Evolutionary conservation across 2,113 vertebrate genomes (phyloP), one percentile per base, ranked within the genome.

Genomic region (Brachyhypopomus gauderio): DNA sequence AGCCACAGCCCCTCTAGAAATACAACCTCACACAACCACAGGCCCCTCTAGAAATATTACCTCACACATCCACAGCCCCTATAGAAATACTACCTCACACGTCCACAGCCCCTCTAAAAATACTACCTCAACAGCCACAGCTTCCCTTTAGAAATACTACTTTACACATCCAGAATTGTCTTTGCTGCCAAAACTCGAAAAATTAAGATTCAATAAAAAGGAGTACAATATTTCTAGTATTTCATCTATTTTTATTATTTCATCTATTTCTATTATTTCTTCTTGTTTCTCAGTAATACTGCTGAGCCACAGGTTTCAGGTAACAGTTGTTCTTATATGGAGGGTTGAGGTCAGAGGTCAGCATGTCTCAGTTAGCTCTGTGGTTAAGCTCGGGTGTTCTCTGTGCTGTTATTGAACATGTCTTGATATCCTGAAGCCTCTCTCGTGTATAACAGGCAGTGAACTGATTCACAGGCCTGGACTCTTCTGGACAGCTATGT

Each of bases 101-200:
- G 7, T 2, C 41, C 41, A 45, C 9, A 45, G 41, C 41, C 9
- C 41, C 41, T 45, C 41, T 45, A 3, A 6, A 45, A 45, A 45
- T 45, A 11, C 41, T 45, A 45, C 41, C 41, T 45, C 5, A 69
- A 62, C 71, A 41, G 83, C 83, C 86, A 87, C 87, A 81, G 88
- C 79, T 86, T 74, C 79, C 80, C 75, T 70, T 55, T 45, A 45
- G 41, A 45, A 45, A 45, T 52, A 3, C 45, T 52, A 52, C 45
- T 11, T 14, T 4, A 69, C 81, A 63, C 73, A 41, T 84, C 84
- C 86, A 87, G 87, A 79, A 87, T 81, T 86, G 73, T 76, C 55
- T 17, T 16, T 20, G 12, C 25, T 59, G 20, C 75, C 72, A 8
- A 38, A 72, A 76, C 27, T 60, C 14, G 22, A 36, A 59, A 59